These are phyloP conservation scores for Magallana ariakensis DNA, from an alignment of 1,140 invertebrate genomes.

Conservation along the genomic window DNA sequence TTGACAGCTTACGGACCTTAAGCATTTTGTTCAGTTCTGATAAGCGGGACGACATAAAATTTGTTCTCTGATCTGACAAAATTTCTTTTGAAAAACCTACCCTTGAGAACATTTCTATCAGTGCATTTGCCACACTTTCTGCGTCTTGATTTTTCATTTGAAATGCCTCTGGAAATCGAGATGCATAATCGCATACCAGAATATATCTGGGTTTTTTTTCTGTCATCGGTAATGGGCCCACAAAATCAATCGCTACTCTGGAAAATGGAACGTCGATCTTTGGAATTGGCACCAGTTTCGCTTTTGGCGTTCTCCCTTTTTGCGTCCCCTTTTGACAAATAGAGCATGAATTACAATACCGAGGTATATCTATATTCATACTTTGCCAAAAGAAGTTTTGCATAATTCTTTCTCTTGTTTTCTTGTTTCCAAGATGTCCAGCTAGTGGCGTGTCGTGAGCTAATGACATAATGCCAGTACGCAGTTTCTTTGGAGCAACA, in stretches of 20 bases:
- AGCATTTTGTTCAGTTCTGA: slow-evolving; percentile 30
- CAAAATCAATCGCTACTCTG: slow-evolving; percentile 20
- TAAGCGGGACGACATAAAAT: slow-evolving; percentile 68
- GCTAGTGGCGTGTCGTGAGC: slow-evolving; percentile 37
- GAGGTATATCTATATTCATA: background rate
- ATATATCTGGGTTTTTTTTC: slow-evolving; percentile 38
- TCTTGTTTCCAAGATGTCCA: slow-evolving; percentile 35
- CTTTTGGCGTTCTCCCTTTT: background rate
- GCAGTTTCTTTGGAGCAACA: slow-evolving; percentile 27
- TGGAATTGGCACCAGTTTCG: background rate
- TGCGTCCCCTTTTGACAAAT: slow-evolving; percentile 5
- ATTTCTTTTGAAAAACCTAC: slow-evolving; percentile 70
- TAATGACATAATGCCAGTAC: background rate
- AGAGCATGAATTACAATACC: slow-evolving; percentile 26
- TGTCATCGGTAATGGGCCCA: slow-evolving; percentile 42
- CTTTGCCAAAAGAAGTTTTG: slow-evolving; percentile 43
- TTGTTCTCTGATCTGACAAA: slow-evolving; percentile 79
- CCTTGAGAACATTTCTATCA: slow-evolving; percentile 72
- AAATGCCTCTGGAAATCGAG: slow-evolving; percentile 63
- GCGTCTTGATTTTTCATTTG: slow-evolving; percentile 47
- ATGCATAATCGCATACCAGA: slow-evolving; percentile 45
- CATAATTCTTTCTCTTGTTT: slow-evolving; percentile 38
- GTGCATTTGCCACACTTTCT: slow-evolving; percentile 57
- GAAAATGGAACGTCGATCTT: background rate
- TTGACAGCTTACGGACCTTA: background rate